Evolutionary conservation across 2,888 invertebrate genomes (phyloP).

Genomic region (Drosophila meridionalis): DNA sequence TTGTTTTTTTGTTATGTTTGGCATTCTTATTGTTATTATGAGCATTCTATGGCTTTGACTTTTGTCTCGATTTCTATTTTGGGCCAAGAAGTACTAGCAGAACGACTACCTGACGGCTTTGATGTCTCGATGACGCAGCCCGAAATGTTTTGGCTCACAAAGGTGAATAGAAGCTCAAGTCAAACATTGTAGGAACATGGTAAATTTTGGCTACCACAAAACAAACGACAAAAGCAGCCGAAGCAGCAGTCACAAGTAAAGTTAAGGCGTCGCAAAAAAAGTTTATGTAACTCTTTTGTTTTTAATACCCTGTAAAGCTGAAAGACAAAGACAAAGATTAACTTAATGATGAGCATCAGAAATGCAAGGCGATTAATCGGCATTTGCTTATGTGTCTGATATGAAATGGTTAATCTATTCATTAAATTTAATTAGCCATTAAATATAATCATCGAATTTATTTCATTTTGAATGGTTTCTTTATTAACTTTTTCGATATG

Average conservation of each 20-base stretch:
- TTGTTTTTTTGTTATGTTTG: slow-evolving; percentile 18
- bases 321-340: not conserved
- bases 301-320: slow-evolving; percentile 17
- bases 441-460: not conserved
- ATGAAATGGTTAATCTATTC: not conserved
- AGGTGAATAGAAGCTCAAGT: slow-evolving; percentile 36
- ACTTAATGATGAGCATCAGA: not conserved
- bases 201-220: slow-evolving; percentile 46
- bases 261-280: slow-evolving; percentile 25
- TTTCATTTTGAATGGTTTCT: not conserved
- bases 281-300: slow-evolving; percentile 21
- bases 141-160: slow-evolving; percentile 11
- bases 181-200: slow-evolving; percentile 33
- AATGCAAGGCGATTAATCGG: not conserved
- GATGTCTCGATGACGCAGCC: slow-evolving; percentile 42
- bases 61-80: slow-evolving; percentile 48
- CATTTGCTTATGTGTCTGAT: not conserved
- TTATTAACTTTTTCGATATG: too few species aligned
- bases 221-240: slow-evolving; percentile 24
- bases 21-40: slow-evolving; percentile 51
- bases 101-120: slow-evolving; percentile 33
- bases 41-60: slow-evolving; percentile 45
- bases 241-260: slow-evolving; percentile 20
- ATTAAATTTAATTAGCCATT: not conserved
- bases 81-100: slow-evolving; percentile 45